These are phyloP conservation scores for Ridgeia piscesae DNA, from an alignment of 1,140 invertebrate genomes.

Conservation along the genomic window DNA sequence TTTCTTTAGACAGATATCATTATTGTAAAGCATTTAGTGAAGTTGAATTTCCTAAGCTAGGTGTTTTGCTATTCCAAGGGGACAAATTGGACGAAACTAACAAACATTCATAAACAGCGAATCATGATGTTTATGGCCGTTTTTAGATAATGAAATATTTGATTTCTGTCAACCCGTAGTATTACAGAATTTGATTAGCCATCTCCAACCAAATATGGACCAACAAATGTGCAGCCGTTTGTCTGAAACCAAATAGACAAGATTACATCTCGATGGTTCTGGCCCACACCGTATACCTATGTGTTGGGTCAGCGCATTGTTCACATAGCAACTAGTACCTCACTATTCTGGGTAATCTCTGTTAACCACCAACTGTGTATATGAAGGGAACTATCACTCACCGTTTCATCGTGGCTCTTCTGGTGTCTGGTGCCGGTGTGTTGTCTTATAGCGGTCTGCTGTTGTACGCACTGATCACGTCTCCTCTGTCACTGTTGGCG, in stretches of 20 bases:
- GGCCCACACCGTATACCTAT: not conserved
- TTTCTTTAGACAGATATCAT: too few relatives aligned
- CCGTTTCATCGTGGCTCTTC: not conserved
- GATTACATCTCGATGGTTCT: not conserved
- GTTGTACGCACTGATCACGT: not conserved
- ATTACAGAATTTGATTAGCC: too few relatives aligned
- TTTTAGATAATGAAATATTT: too few relatives aligned
- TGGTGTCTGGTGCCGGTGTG: not conserved
- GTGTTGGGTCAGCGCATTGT: not conserved
- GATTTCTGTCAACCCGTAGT: too few relatives aligned
- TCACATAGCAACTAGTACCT: not conserved
- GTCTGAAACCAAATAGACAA: not conserved
- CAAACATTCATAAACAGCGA: too few relatives aligned
- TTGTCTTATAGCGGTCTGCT: not conserved
- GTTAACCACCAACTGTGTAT: not conserved
- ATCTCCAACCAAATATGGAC: too few relatives aligned
- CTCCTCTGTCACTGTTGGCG: not conserved
- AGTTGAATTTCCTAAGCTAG: too few relatives aligned
- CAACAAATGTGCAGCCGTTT: not conserved
- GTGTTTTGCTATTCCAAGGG: too few relatives aligned
- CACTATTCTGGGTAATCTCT: not conserved
- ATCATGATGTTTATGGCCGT: too few relatives aligned
- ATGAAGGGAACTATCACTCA: not conserved
- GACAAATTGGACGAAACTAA: too few relatives aligned
- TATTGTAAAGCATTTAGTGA: too few relatives aligned